A percentile compares a stretch with the other conserved stretches of the same genome.
Conservation (phyloP, 2,888 invertebrate species). For the Plutella xylostella region DNA sequence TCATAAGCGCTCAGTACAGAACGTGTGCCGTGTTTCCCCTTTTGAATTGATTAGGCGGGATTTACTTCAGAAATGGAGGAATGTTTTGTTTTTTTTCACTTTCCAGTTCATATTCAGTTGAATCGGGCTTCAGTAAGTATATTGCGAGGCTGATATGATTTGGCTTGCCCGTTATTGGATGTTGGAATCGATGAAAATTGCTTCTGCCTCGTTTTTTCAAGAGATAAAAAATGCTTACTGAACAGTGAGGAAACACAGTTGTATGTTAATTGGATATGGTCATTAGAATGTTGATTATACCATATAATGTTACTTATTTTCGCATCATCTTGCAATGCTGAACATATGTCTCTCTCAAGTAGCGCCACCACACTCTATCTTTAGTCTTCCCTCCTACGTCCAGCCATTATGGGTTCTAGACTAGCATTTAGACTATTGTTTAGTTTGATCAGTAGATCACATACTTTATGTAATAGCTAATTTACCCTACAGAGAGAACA, state of each 20-base stretch:
- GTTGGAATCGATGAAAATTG: background rate
- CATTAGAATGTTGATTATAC: background rate
- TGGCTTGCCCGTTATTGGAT: background rate
- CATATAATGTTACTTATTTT: no score
- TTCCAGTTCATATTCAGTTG: constrained; percentile 21
- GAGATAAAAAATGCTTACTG: background rate
- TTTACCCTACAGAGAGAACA: no score
- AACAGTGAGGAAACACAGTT: background rate
- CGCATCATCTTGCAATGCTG: no score
- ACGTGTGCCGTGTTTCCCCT: constrained; percentile 54
- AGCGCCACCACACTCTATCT: no score
- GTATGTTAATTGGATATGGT: background rate
- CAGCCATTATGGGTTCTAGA: no score
- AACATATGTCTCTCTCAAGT: no score
- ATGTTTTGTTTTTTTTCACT: constrained; percentile 35
- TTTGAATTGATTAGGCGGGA: constrained; percentile 65
- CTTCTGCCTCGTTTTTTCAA: background rate
- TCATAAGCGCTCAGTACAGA: constrained; percentile 53
- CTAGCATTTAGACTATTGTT: no score
- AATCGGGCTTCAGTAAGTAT: constrained; percentile 24
- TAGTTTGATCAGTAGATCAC: no score
- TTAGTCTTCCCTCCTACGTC: no score
- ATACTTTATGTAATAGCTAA: no score
- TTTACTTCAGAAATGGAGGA: constrained; percentile 58
- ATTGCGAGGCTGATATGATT: background rate